Base-by-base conservation (phyloP, 2,888 invertebrate genomes). In the Auanema freiburgensis region DNA sequence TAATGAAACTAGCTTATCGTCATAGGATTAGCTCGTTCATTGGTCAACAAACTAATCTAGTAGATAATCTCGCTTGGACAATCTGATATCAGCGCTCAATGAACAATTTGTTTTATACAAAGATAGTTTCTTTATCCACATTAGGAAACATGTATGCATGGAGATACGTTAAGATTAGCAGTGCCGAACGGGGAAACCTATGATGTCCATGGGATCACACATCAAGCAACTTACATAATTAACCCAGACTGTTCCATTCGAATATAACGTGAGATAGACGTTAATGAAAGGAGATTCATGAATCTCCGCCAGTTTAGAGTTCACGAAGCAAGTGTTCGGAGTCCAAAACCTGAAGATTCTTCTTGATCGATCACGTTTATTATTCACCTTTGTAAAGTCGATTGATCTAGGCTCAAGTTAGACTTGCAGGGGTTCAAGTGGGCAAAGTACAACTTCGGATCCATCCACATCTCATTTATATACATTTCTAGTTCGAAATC, bases 401-500 rank as follows among this genome's bases (percentile, higher is more conserved):
- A 55, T 57, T 73, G 70, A 66, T 75, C 72, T 2, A 77, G 62
- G 23, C 69, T 71, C 41, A 74, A 33, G 43, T 74, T 73, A 21
- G 66, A 67, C 49, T 70, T 74, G 63, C 78, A 78, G 8, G 78
- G 71, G 24, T 65, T 67, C 65, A 76, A 60, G 24, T 73, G 55
- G 62, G 67, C 65, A 64, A 72, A 77, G 54, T 68, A 66, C 24
- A 77, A 65, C 18, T 74, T 69, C 5, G 70, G 76, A 58, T 77
- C 77, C 18, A 67, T 43, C 77, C 77, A 77, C 14, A 68, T 62
- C 50, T 78, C 77, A 6, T 69, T 77, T 8, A 78, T 74, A 56
- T 78, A 78, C 55, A 78, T 74, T 51, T 78, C 76, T 64, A 76
- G 67, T 44, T 77, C 75, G 52, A 78, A 78, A 55, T 78, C 78